Conservation (phyloP, 1,140 invertebrate genomes). For the Drosophila ercepeae region DNA sequence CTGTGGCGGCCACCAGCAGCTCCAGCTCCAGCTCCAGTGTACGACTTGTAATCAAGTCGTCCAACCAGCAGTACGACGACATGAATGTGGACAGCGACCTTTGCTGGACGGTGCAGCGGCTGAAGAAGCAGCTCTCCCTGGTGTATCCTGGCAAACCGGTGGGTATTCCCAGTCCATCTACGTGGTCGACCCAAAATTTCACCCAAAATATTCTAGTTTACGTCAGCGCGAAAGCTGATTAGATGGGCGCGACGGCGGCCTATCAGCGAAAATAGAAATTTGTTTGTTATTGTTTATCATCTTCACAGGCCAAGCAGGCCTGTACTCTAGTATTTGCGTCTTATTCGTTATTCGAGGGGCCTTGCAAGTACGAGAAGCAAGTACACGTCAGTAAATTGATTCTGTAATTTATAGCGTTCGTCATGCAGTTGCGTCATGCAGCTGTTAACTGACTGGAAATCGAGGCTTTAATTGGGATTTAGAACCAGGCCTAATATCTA, state of each 20-base stretch:
- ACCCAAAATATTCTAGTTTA: background rate
- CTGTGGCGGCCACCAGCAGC: conserved; percentile 6
- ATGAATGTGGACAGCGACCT: conserved; percentile 92
- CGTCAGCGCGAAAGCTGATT: conserved; percentile 20
- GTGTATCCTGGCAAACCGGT: conserved; percentile 96
- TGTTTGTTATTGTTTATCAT: conserved; percentile 52
- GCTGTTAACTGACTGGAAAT: background rate
- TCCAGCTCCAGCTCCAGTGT: conserved; percentile 35
- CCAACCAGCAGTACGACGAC: conserved; percentile 95
- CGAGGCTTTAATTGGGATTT: conserved; percentile 12
- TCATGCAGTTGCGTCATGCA: conserved; percentile 48
- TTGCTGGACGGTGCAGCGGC: conserved; percentile 92
- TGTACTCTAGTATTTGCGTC: conserved; percentile 52
- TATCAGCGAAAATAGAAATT: conserved; percentile 8
- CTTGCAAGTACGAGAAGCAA: conserved; percentile 52
- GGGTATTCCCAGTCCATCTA: conserved; percentile 83
- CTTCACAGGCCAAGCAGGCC: conserved; percentile 2
- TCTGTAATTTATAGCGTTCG: conserved; percentile 24
- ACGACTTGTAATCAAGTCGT: conserved; percentile 91
- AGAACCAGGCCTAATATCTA: background rate
- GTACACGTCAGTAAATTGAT: conserved; percentile 55
- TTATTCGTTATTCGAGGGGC: conserved; percentile 26
- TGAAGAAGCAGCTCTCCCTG: conserved; percentile 92
- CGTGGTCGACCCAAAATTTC: background rate
- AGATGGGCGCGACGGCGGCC: background rate